These are phyloP conservation scores for Epinephelus cyanopodus DNA, from an alignment of 2,113 vertebrate genomes.

Conservation along the genomic window DNA sequence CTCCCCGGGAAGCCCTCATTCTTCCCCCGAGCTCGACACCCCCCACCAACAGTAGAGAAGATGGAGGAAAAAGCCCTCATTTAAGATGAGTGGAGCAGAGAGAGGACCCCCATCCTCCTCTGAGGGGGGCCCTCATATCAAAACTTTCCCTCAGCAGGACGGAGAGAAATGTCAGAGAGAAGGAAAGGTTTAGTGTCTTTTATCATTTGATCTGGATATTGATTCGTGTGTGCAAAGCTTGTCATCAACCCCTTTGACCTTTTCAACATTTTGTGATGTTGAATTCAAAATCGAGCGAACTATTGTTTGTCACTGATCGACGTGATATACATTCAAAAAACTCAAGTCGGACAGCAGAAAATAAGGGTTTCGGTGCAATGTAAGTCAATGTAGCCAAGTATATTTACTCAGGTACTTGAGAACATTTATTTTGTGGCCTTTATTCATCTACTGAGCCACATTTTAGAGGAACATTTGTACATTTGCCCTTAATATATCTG, in stretches of 20 bases:
- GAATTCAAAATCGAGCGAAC: not conserved
- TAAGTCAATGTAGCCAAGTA: not conserved
- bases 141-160: slow-evolving; percentile 59
- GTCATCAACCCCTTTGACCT: slow-evolving; percentile 36
- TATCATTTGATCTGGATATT: slow-evolving; percentile 51
- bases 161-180: slow-evolving; percentile 73
- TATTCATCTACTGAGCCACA: not conserved
- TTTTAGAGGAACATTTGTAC: not conserved
- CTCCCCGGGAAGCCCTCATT: slow-evolving; percentile 75
- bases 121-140: slow-evolving; percentile 65
- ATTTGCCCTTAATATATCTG: too few species aligned
- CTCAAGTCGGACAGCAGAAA: not conserved
- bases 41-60: slow-evolving; percentile 55
- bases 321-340: not conserved
- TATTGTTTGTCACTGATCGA: slow-evolving; percentile 3
- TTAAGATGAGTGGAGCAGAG: slow-evolving; percentile 55
- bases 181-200: slow-evolving; percentile 60
- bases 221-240: slow-evolving; percentile 31
- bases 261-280: slow-evolving; percentile 14
- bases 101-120: slow-evolving; percentile 56
- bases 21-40: slow-evolving; percentile 57
- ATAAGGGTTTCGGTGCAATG: not conserved
- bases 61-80: slow-evolving; percentile 59
- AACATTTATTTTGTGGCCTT: not conserved
- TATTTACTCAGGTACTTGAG: not conserved